Base-by-base conservation (phyloP, 2,113 vertebrate species). In the Nesospiza acunhae region DNA sequence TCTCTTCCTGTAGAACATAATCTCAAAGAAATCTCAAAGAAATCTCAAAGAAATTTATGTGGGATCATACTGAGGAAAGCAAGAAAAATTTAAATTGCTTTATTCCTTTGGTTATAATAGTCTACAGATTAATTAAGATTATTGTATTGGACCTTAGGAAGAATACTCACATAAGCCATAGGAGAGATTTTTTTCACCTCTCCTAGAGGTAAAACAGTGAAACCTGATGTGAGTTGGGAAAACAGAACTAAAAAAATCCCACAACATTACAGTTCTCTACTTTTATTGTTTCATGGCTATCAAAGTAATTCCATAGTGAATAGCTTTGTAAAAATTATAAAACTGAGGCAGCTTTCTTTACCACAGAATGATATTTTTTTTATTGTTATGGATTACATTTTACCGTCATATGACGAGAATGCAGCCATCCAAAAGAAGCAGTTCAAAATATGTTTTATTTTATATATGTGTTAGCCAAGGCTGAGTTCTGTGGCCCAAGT, bases 11-110 rank as follows among this genome's bases (percentile, higher is more conserved):
- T 76, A 86, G 52, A 55, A 41, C 3, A 77, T 42, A 11, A 90
- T 86, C 62, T 86, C 56, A 92, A 41, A 84, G 63, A 95, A 96
- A 84, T 86, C 62, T 86, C 56, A 92, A 41, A 84, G 63, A 95
- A 96, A 84, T 17, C 37, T 8, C 37, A 37, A 37, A 37, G 37
- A 37, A 21, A 42, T 22, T 95, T 87, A 78, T 1, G 16, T 62
- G 53, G 10, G 52, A 90, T 46, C 13, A 62, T 67, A 84, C 5
- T 78, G 59, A 87, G 18, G 78, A 73, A 50, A 73, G 17, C 19
- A 59, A 77, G 42, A 41, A 82, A 53, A 47, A 0, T 1, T 44
- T 11, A 81, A 93, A 56, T 13, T 77, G 53, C 50, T 85, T 84
- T 64, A 83, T 92, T 89, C 59, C 41, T 6, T 59, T 82, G 42